These are phyloP conservation scores for Nesoenas mayeri DNA, from an alignment of 2,113 vertebrate species.

Conservation along the genomic window DNA sequence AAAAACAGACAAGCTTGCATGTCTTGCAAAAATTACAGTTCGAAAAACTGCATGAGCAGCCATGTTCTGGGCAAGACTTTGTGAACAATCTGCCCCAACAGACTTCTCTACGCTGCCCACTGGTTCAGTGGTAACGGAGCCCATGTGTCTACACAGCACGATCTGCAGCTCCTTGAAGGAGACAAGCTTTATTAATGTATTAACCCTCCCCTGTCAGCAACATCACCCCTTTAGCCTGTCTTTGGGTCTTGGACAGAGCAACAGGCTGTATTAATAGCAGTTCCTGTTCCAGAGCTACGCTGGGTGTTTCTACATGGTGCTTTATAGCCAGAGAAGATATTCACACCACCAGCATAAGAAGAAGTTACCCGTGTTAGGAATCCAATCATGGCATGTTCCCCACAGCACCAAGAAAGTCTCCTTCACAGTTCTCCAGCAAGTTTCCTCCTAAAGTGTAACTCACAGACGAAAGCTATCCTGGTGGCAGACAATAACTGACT, in stretches of 20 bases:
- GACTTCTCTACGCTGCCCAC: neutral
- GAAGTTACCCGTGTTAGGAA: neutral
- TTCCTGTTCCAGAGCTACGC: neutral
- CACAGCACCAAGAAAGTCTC: neutral
- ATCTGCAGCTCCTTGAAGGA: neutral
- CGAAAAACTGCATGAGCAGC: neutral
- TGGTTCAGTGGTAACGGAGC: neutral
- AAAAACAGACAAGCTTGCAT: neutral
- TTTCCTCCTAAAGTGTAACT: neutral
- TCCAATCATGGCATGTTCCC: neutral
- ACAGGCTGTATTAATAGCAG: neutral
- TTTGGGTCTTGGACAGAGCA: neutral
- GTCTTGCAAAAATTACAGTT: neutral
- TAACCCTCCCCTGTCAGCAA: neutral
- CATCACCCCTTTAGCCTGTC: neutral
- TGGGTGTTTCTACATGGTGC: neutral
- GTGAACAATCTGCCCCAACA: neutral
- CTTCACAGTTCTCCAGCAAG: neutral
- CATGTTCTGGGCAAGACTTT: neutral
- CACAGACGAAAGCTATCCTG: neutral
- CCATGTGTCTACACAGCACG: neutral
- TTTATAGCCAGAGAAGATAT: neutral
- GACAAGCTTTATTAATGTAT: neutral
- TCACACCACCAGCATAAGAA: neutral
- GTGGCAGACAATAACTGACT: neutral